Conservation (phyloP, 2,888 invertebrate genomes). For the Punctoribates punctum region DNA sequence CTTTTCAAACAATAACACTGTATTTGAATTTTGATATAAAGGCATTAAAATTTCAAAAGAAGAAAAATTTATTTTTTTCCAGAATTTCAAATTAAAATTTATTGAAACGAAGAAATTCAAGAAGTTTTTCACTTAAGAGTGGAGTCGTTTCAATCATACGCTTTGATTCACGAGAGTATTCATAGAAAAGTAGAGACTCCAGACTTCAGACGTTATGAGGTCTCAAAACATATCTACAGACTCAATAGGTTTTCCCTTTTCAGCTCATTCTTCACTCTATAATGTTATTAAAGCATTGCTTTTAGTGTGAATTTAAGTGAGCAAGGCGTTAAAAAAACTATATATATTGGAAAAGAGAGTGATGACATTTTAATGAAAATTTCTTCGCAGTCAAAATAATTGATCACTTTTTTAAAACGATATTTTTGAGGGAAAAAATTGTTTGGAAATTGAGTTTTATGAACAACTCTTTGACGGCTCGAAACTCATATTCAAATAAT, state of each 20-base stretch:
- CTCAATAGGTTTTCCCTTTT: too few species aligned
- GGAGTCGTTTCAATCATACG: slow-evolving; percentile 1
- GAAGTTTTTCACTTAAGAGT: background rate
- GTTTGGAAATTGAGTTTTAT: too few species aligned
- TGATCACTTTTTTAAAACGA: background rate
- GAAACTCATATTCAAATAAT: too few species aligned
- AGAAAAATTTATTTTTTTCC: background rate
- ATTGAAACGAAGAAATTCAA: background rate
- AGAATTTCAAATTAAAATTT: slow-evolving; percentile 9
- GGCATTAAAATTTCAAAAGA: background rate
- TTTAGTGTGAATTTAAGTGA: background rate
- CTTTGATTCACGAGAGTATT: slow-evolving; percentile 1
- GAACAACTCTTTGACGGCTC: too few species aligned
- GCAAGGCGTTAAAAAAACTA: background rate
- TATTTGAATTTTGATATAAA: background rate
- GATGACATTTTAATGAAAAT: slow-evolving; percentile 13
- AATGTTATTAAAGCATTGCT: background rate
- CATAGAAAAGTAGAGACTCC: background rate
- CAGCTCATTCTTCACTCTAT: too few species aligned
- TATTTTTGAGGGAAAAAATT: background rate
- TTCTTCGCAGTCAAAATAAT: background rate
- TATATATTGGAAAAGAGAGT: background rate
- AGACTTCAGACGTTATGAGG: background rate
- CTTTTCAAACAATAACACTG: background rate
- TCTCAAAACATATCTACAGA: background rate